Conservation (phyloP, 2,797 vertebrate genomes). For the Coreius guichenoti region DNA sequence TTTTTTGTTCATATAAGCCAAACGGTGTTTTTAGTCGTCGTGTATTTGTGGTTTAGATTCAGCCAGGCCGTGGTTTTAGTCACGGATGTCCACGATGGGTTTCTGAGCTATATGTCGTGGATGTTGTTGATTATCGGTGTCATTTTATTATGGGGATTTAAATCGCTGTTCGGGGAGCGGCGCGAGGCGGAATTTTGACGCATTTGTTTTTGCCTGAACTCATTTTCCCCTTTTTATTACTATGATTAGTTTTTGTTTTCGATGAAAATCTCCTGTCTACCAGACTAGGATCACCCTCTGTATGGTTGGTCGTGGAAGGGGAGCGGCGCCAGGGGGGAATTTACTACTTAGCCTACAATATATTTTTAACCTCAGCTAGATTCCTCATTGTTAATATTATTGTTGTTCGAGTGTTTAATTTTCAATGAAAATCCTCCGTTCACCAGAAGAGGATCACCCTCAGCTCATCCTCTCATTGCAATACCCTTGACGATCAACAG, state of each 20-base stretch:
- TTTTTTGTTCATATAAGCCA: constrained; percentile 6
- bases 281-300: constrained; percentile 7
- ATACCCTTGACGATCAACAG: constrained; percentile 47
- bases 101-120: constrained; percentile 6
- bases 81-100: background rate
- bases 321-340: constrained; percentile 30
- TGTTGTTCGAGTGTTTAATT: background rate
- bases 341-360: background rate
- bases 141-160: constrained; percentile 1
- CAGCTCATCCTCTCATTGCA: constrained; percentile 32
- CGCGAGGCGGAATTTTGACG: background rate
- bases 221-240: background rate
- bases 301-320: constrained; percentile 4
- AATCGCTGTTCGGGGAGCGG: background rate
- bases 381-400: background rate
- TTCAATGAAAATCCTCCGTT: background rate
- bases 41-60: background rate
- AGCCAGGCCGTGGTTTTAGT: constrained; percentile 20
- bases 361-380: background rate
- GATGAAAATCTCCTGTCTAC: background rate
- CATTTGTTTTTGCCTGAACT: background rate
- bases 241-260: background rate
- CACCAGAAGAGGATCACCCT: background rate
- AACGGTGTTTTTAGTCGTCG: background rate
- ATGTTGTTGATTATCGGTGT: background rate